Evolutionary conservation across 2,888 invertebrate genomes (phyloP).

Genomic region (Platypus cylindrus): DNA sequence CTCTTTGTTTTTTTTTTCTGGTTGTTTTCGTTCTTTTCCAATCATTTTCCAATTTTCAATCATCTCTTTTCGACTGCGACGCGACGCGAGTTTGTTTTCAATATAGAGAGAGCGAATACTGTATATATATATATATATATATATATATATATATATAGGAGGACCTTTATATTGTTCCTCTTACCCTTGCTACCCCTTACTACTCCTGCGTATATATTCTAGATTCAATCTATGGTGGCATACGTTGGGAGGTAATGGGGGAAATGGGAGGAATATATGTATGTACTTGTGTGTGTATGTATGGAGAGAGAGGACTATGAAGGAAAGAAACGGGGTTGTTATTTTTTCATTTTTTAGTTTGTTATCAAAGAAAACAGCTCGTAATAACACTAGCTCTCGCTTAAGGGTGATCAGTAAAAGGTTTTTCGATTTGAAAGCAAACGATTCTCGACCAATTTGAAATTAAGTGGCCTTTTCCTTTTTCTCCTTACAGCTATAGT

Average conservation of each 20-base stretch:
- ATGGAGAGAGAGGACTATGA: no score
- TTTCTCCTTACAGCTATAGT: no score
- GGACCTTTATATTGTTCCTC: conserved; percentile 16
- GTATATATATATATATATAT: no score
- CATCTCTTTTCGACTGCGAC: no score
- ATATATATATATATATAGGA: conserved; percentile 16
- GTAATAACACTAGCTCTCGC: conserved; percentile 22
- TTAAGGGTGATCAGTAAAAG: conserved; percentile 13
- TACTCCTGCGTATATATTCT: conserved; percentile 18
- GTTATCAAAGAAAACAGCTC: conserved; percentile 33
- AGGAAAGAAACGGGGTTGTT: conserved; percentile 28
- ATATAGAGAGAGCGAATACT: no score
- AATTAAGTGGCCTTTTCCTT: conserved; percentile 13
- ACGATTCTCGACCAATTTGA: conserved; percentile 12
- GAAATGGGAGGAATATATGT: no score
- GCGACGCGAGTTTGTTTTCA: conserved; percentile 18
- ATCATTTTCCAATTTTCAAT: conserved; percentile 21
- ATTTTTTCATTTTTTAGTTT: conserved; percentile 34
- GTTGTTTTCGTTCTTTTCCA: no score
- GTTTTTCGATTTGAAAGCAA: conserved; percentile 9
- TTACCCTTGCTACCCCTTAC: no score
- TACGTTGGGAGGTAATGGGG: no score
- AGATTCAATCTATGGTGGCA: conserved; percentile 20
- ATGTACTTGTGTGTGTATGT: no score
- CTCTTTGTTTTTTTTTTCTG: no score